Percentiles rank a stretch among this genome's conserved stretches.
Evolutionary conservation across 2,888 invertebrate species (phyloP).

Genomic region (Nemurella pictetii): DNA sequence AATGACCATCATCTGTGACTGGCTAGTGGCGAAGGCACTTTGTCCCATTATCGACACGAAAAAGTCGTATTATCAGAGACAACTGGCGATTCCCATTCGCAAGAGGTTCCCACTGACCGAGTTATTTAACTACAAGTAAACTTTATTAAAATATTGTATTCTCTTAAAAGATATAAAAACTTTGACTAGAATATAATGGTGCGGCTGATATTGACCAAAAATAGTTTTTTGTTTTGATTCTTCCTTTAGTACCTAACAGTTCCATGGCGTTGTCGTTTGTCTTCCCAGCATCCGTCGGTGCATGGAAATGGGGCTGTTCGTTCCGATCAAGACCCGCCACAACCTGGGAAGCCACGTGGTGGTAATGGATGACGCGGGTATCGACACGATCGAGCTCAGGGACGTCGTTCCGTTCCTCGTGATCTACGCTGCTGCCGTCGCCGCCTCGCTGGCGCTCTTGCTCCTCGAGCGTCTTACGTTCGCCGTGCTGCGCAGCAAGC

Average conservation of each 20-base stretch:
- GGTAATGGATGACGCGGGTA: background rate
- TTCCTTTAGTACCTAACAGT: too few species aligned
- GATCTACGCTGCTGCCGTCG: too few species aligned
- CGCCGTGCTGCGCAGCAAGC: too few species aligned
- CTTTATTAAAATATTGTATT: too few species aligned
- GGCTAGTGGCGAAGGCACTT: background rate
- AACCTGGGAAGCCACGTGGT: background rate
- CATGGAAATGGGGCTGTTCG: too few species aligned
- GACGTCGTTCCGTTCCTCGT: background rate
- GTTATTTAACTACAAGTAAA: background rate
- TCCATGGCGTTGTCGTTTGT: too few species aligned
- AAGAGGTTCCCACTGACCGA: too few species aligned
- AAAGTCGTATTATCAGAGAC: background rate
- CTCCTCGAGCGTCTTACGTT: too few species aligned
- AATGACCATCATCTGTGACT: background rate
- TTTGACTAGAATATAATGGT: too few species aligned
- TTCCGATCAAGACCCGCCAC: background rate
- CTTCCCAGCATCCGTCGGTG: background rate
- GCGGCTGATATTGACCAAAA: too few species aligned
- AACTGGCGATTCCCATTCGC: background rate
- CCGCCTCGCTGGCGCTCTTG: background rate
- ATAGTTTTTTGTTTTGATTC: too few species aligned
- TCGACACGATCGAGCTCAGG: background rate
- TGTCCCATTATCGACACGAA: background rate
- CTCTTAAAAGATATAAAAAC: too few species aligned